Conservation (phyloP, 2,797 vertebrate genomes). For the Distichodus sexfasciatus region DNA sequence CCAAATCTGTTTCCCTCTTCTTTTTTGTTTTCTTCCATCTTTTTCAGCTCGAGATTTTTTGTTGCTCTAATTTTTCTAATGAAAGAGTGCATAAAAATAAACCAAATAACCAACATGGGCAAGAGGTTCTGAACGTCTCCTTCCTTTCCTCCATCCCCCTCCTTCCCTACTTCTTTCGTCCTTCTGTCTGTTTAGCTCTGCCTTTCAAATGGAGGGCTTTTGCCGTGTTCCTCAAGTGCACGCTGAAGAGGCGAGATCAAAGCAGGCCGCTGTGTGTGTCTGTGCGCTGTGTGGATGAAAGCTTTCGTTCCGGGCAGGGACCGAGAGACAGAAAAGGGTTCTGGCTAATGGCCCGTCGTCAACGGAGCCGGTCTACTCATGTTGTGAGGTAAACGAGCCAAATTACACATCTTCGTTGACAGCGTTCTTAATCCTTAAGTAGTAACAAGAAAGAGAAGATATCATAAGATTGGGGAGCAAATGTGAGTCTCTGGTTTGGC, state of each 20-base stretch:
- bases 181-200: background rate
- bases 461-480: background rate
- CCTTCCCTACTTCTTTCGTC: background rate
- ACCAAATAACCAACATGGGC: no score
- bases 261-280: slow-evolving; percentile 52
- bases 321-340: slow-evolving; percentile 6
- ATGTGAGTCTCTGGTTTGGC: slow-evolving; percentile 17
- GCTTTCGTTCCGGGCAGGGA: slow-evolving; percentile 44
- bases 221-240: slow-evolving; percentile 50
- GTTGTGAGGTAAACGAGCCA: background rate
- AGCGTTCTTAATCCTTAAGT: background rate
- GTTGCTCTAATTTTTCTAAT: no score
- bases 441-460: background rate
- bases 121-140: slow-evolving; percentile 34
- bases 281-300: slow-evolving; percentile 50
- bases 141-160: slow-evolving; percentile 3
- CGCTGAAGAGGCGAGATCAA: slow-evolving; percentile 55
- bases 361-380: slow-evolving; percentile 6
- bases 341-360: background rate
- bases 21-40: no score
- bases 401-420: background rate
- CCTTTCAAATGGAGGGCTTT: slow-evolving; percentile 29
- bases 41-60: background rate
- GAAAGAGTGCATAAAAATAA: no score
- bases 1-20: background rate